Percentiles rank a stretch among this genome's conserved stretches.
phyloP scores from a whole-genome alignment of 1,140 invertebrate genomes.

The Olivierus martensii region DNA sequence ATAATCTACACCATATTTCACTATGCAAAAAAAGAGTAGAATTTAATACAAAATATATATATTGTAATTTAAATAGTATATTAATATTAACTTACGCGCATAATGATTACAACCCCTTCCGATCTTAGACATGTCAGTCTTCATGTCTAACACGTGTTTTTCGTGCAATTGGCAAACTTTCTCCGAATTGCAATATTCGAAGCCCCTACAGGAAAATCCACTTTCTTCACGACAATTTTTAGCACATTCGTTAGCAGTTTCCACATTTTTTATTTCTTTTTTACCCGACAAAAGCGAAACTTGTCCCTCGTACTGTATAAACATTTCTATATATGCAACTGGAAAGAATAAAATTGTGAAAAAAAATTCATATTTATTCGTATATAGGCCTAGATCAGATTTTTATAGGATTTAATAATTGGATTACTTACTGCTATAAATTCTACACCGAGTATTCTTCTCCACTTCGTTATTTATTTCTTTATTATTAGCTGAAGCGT shows the following conservation, averaged over 20 bases:
- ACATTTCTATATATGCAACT: too few relatives aligned
- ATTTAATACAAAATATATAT: neutral
- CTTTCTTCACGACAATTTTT: slow-evolving; percentile 1
- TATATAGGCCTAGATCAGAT: too few relatives aligned
- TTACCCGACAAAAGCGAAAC: neutral
- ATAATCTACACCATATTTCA: slow-evolving; percentile 7
- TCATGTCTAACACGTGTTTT: slow-evolving; percentile 10
- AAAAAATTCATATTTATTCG: too few relatives aligned
- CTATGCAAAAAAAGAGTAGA: neutral
- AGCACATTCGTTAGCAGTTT: slow-evolving; percentile 5
- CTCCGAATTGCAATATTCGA: slow-evolving; percentile 3
- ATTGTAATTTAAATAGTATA: too few relatives aligned
- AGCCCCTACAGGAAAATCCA: slow-evolving; percentile 7
- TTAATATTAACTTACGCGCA: slow-evolving; percentile 8
- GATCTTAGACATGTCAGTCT: neutral
- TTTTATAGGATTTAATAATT: too few relatives aligned
- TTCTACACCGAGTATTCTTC: too few relatives aligned
- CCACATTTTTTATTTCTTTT: neutral
- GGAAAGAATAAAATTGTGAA: too few relatives aligned
- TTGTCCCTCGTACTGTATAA: neutral
- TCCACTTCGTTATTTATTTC: too few relatives aligned
- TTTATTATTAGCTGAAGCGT: too few relatives aligned
- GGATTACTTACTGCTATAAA: too few relatives aligned
- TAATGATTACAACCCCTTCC: slow-evolving; percentile 1
- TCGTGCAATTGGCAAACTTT: slow-evolving; percentile 8